Evolutionary conservation across 2,113 vertebrate species (phyloP).

Genomic region (Sturnira hondurensis): DNA sequence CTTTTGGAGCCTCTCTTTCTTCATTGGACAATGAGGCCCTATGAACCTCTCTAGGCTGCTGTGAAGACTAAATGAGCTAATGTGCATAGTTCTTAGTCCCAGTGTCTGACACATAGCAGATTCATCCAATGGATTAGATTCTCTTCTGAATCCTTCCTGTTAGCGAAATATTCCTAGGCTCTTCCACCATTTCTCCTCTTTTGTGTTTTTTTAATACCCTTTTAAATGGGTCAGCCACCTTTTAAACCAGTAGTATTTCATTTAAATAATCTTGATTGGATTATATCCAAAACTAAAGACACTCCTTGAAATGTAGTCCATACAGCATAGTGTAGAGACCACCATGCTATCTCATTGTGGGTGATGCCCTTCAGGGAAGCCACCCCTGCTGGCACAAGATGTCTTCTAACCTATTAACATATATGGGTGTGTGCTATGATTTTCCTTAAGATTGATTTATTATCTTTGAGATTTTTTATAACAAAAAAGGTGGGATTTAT

Average conservation of each 20-base stretch:
- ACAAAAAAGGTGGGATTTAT: background rate
- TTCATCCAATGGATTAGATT: background rate
- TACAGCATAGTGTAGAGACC: background rate
- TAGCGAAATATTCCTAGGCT: background rate
- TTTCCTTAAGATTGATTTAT: background rate
- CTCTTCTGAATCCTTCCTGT: background rate
- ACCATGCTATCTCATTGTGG: background rate
- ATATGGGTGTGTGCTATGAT: background rate
- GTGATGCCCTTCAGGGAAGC: background rate
- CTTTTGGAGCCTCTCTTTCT: background rate
- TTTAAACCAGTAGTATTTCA: background rate
- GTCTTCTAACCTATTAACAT: background rate
- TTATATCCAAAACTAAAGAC: background rate
- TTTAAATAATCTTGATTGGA: background rate
- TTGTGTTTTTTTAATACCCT: background rate
- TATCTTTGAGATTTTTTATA: background rate
- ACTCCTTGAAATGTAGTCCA: background rate
- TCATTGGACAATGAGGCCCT: background rate
- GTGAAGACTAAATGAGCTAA: background rate
- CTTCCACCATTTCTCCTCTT: background rate
- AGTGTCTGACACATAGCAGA: background rate
- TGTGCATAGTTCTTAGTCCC: background rate
- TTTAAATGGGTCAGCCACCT: background rate
- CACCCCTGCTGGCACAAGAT: background rate
- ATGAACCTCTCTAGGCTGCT: background rate